Evolutionary conservation across 2,888 invertebrate genomes (phyloP), one percentile per base, ranked within the genome.

Genomic region (Diarsia dahlii): DNA sequence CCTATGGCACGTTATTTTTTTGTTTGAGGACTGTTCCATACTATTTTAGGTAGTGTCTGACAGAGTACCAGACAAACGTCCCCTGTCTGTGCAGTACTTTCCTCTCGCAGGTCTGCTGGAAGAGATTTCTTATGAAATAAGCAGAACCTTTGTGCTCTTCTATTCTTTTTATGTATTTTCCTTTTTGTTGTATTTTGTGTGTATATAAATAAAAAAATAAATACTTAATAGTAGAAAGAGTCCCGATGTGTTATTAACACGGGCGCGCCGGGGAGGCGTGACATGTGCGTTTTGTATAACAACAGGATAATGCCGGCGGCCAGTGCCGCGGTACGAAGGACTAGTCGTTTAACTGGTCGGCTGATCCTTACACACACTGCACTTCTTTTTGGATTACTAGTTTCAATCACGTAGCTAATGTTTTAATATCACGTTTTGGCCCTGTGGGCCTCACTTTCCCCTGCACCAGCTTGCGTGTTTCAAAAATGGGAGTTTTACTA

Each of bases 221-320:
- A 2, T 28, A 28, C 28, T 62, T 62, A 39, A 20, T 5, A 52
- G 20, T 20, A 39, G 46, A 63, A 63, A n/a, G 63, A 15, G 23
- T 54, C n/a, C 10, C 10, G 52, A n/a, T 48, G 73, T 71, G 78
- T 78, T 66, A 63, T 78, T 71, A 82, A 13, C 28, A 5, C 18
- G 56, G 50, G n/a, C 45, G 60, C 20, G 39, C 62, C 62, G 20
- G 50, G 70, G 56, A 28, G 50, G 76, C 76, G 65, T 46, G 48
- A 54, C 48, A 15, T 15, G 64, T 56, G 79, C 70, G 63, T 60
- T 70, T 63, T 39, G 80, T 75, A 23, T 82, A 79, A 79, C 75
- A 56, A 83, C 80, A 67, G 60, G 68, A 66, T 64, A 34, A 70
- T n/a, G 56, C 62, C 56, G 23, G 28, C 28, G 28, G 58, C 58